These are phyloP conservation scores for Synodontis membranacea DNA, from an alignment of 2,113 vertebrate genomes.

Conservation along the genomic window DNA sequence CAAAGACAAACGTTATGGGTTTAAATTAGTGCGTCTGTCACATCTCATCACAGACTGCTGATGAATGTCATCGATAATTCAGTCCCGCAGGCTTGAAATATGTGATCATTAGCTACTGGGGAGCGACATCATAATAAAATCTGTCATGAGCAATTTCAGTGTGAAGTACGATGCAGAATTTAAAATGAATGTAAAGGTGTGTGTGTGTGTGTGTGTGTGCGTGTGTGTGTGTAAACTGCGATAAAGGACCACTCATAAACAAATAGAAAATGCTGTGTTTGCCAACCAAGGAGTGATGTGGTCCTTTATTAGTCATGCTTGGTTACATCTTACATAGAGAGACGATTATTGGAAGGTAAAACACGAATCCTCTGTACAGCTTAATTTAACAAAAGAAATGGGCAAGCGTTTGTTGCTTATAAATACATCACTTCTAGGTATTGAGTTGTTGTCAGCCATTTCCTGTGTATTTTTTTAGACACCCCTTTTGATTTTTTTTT, in stretches of 20 bases:
- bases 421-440: slow-evolving; percentile 21
- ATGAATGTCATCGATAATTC: slow-evolving; percentile 1
- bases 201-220: slow-evolving; percentile 1
- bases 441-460: slow-evolving; percentile 53
- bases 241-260: slow-evolving; percentile 15
- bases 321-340: neutral
- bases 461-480: slow-evolving; percentile 45
- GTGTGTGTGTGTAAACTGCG: slow-evolving; percentile 9
- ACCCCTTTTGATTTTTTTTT: slow-evolving; percentile 25
- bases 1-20: neutral
- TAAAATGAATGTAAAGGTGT: slow-evolving; percentile 6
- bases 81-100: neutral
- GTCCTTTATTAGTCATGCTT: slow-evolving; percentile 10
- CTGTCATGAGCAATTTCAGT: neutral
- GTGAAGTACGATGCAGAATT: neutral
- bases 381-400: neutral
- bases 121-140: slow-evolving; percentile 6
- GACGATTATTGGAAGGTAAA: neutral
- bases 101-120: neutral
- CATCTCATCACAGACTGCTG: neutral
- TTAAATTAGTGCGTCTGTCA: neutral
- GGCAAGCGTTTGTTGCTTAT: slow-evolving; percentile 10
- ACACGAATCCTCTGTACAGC: neutral
- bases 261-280: neutral
- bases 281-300: neutral